A percentile compares a stretch with the other conserved stretches of the same genome.
Conservation (phyloP, 2,113 vertebrate species). For the Pterocles gutturalis region DNA sequence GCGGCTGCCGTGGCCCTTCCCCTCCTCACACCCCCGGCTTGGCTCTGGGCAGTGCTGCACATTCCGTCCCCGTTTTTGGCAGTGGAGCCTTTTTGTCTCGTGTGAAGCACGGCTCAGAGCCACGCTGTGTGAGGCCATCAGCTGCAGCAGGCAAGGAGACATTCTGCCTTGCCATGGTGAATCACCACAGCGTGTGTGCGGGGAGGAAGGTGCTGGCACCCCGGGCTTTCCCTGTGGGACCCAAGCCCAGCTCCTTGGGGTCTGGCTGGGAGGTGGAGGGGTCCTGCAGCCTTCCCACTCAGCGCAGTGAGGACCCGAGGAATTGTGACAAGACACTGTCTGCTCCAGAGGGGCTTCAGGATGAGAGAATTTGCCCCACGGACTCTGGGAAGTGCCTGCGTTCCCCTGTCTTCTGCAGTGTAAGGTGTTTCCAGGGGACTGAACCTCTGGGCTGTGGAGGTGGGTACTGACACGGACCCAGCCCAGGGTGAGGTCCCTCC, state of each 20-base stretch:
- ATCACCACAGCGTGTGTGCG: not conserved
- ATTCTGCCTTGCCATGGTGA: not conserved
- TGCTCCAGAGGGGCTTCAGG: not conserved
- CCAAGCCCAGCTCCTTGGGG: not conserved
- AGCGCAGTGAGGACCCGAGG: not conserved
- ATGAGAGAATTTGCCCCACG: not conserved
- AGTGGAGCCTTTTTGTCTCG: not conserved
- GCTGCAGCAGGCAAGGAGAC: not conserved
- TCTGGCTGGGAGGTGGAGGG: not conserved
- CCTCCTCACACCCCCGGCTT: not conserved
- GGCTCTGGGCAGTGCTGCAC: not conserved
- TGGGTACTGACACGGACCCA: not conserved
- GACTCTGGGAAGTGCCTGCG: not conserved
- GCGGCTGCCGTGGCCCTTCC: not conserved
- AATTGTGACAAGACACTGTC: not conserved
- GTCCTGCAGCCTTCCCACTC: not conserved
- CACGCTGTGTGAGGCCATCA: not conserved
- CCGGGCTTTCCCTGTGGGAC: not conserved
- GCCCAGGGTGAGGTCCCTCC: not conserved
- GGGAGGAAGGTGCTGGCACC: not conserved
- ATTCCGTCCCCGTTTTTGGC: slow-evolving; percentile 43
- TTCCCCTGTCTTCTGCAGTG: not conserved
- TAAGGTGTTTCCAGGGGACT: not conserved
- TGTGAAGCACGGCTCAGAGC: not conserved
- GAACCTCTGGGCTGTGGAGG: not conserved